Base-by-base conservation (phyloP, 1,140 invertebrate genomes). In the Drosophila kikkawai region DNA sequence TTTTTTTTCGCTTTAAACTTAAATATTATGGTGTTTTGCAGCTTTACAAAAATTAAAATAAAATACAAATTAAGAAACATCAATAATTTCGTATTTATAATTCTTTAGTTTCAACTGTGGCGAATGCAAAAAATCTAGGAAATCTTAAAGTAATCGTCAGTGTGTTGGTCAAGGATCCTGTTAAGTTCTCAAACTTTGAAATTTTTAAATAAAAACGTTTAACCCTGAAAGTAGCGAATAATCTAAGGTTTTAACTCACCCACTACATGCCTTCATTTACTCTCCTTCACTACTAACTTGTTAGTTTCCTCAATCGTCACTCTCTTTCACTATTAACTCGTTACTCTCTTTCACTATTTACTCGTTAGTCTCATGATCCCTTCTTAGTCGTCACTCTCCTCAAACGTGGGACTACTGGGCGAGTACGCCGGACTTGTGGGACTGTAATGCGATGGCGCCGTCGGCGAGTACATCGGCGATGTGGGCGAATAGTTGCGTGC, bases 401-500 rank as follows among this genome's bases (percentile, higher is more conserved):
- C 91, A 34, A 82, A 92, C 17, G 91, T 91, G 11, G 91, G 91
- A 75, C 90, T 92, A 55, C 91, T 92, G 2, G 96, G 96, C 1
- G 95, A 96, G 87, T 98, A 98, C 8, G 95, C 95, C 2, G 97
- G 97, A 59, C 95, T 96, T 0, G 96, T 95, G 3, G 96, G 96
- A 9, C 96, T 95, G 88, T 97, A 97, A 11, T 97, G 96, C 8
- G 95, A 96, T 0, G 97, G 96, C 56, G 91, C 90, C 12, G 96
- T 95, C 1, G 97, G 96, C 1, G 96, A 96, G 87, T 97, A 98
- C 83, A 96, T 96, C 3, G 97, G 97, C 39, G 96, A 97, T 1
- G 96, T 95, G 0, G 96, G 97, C 51, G 94, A 97, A 93, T 98
- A 98, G 50, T 92, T 92, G 4, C 87, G 82, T 3, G 91, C 82